Evolutionary conservation across 2,888 invertebrate genomes (phyloP).

Genomic region (Bembecia ichneumoniformis): DNA sequence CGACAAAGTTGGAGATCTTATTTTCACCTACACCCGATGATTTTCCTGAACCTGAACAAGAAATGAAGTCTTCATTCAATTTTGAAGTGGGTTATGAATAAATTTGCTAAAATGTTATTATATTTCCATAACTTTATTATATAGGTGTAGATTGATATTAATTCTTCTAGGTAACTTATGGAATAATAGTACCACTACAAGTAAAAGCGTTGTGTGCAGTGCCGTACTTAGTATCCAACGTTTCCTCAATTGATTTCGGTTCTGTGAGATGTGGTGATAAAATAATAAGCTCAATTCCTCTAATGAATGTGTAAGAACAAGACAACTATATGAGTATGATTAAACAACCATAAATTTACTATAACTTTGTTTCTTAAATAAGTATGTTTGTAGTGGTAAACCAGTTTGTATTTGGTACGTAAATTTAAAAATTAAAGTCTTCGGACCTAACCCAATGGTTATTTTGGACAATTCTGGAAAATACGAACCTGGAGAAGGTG

Average conservation of each 20-base stretch:
- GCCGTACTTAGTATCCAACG: conserved; percentile 63
- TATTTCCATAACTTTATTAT: background rate
- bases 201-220: conserved; percentile 72
- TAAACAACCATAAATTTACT: background rate
- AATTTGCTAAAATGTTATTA: background rate
- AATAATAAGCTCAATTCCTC: conserved; percentile 58
- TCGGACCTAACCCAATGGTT: conserved; percentile 39
- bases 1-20: conserved; percentile 55
- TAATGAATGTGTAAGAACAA: conserved; percentile 71
- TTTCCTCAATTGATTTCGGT: conserved; percentile 64
- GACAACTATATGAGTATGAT: too few species aligned
- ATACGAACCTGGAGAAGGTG: conserved; percentile 61
- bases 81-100: conserved; percentile 50
- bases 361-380: background rate
- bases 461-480: conserved; percentile 54
- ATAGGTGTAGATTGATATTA: background rate
- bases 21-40: conserved; percentile 62
- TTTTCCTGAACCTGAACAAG: conserved; percentile 54
- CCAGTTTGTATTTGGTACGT: conserved; percentile 72
- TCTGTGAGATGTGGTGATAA: conserved; percentile 74
- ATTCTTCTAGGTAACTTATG: conserved; percentile 64
- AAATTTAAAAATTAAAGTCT: conserved; percentile 39
- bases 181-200: conserved; percentile 71
- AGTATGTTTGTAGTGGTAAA: conserved; percentile 54
- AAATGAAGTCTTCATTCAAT: conserved; percentile 50